Evolutionary conservation across 2,888 invertebrate species (phyloP).

Genomic region (Dilophus febrilis): DNA sequence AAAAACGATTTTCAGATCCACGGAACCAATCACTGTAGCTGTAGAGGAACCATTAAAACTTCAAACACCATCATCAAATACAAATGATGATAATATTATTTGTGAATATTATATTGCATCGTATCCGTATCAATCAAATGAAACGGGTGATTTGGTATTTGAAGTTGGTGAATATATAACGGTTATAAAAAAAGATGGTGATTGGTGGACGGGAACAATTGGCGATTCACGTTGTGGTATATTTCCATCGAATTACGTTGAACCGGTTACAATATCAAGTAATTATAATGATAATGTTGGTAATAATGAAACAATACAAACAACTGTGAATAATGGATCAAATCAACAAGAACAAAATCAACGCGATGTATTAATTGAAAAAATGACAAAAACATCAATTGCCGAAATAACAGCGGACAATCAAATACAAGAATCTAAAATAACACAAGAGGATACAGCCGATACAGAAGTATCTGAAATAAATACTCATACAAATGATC

Average conservation of each 20-base stretch:
- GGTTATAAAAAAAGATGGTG: conserved; percentile 80
- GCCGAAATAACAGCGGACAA: background rate
- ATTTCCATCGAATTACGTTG: conserved; percentile 95
- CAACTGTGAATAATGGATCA: background rate
- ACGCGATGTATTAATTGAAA: background rate
- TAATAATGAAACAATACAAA: background rate
- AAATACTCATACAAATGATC: conserved; percentile 29
- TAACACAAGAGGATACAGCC: conserved; percentile 26
- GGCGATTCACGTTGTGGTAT: conserved; percentile 72
- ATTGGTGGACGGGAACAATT: conserved; percentile 96
- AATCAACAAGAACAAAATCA: too few species aligned
- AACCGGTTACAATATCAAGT: conserved; percentile 18
- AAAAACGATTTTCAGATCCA: conserved; percentile 47
- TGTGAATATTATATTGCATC: conserved; percentile 75
- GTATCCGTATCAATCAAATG: conserved; percentile 77
- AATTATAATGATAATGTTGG: background rate
- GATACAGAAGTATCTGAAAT: conserved; percentile 32
- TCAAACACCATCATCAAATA: conserved; percentile 8
- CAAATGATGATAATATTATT: conserved; percentile 31
- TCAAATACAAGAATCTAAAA: conserved; percentile 7
- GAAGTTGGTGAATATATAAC: conserved; percentile 71
- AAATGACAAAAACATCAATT: background rate
- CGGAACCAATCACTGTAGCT: conserved; percentile 29
- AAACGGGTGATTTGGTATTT: conserved; percentile 82
- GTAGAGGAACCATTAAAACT: conserved; percentile 13